Evolutionary conservation across 2,797 vertebrate species (phyloP).

Genomic region (Apogon hyalosoma): DNA sequence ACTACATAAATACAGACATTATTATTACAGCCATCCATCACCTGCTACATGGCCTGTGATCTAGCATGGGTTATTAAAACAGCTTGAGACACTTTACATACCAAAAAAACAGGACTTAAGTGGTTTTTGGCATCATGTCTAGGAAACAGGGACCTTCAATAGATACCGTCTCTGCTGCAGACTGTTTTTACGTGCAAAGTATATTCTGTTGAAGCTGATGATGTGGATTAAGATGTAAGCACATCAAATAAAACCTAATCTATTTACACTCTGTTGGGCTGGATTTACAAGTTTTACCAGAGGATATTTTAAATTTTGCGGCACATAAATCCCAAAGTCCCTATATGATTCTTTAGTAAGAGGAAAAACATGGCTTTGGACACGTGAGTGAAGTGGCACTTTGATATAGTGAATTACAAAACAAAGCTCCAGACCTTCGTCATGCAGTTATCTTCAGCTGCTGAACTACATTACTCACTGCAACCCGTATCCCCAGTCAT

Average conservation of each 20-base stretch:
- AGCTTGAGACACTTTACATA: too few species aligned
- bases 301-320: neutral
- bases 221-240: neutral
- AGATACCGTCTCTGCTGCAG: too few species aligned
- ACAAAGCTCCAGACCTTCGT: neutral
- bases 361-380: neutral
- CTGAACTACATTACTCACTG: neutral
- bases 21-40: too few species aligned
- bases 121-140: too few species aligned
- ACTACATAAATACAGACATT: too few species aligned
- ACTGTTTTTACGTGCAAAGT: too few species aligned
- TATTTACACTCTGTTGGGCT: too few species aligned
- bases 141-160: too few species aligned
- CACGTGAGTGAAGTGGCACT: neutral
- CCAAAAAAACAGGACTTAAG: too few species aligned
- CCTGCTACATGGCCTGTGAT: too few species aligned
- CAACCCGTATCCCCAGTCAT: neutral
- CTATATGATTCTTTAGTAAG: neutral
- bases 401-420: neutral
- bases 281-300: neutral
- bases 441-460: conserved; percentile 12
- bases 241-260: neutral
- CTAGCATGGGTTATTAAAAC: too few species aligned
- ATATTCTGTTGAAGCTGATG: too few species aligned
- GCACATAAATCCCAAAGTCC: conserved; percentile 2